Percentiles rank a stretch among this genome's conserved stretches.
Evolutionary conservation across 1,140 invertebrate species (phyloP).

Genomic region (Drosophila ercepeae): DNA sequence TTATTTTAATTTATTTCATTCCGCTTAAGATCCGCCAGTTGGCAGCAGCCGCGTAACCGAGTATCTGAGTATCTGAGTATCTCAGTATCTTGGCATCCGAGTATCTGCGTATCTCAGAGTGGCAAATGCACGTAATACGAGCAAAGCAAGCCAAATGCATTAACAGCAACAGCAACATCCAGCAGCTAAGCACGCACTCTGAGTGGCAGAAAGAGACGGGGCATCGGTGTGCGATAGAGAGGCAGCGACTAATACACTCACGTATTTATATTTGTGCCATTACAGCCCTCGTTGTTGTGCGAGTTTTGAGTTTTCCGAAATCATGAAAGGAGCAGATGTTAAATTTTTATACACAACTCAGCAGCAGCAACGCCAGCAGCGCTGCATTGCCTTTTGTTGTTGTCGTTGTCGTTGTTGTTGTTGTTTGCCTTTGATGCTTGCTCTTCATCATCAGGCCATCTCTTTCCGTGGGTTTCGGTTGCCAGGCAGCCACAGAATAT

Average conservation of each 20-base stretch:
- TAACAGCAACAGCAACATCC: slow-evolving; percentile 72
- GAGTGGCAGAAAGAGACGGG: slow-evolving; percentile 17
- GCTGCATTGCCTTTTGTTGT: slow-evolving; percentile 57
- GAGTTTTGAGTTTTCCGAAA: slow-evolving; percentile 83
- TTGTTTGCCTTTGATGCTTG: slow-evolving; percentile 42
- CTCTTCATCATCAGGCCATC: slow-evolving; percentile 21
- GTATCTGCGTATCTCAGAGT: slow-evolving; percentile 33
- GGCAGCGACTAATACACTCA: slow-evolving; percentile 30
- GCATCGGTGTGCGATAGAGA: slow-evolving; percentile 1
- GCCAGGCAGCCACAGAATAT: slow-evolving; percentile 41
- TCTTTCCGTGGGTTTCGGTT: slow-evolving; percentile 30
- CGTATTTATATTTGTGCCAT: slow-evolving; percentile 70
- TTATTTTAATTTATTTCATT: slow-evolving; percentile 49
- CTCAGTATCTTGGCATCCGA: slow-evolving; percentile 9
- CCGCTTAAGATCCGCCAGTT: slow-evolving; percentile 41
- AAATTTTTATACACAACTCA: slow-evolving; percentile 79
- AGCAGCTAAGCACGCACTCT: slow-evolving; percentile 29
- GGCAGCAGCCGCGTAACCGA: slow-evolving; percentile 20
- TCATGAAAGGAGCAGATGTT: slow-evolving; percentile 83
- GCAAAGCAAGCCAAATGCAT: slow-evolving; percentile 78
- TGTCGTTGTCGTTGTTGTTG: slow-evolving; percentile 42
- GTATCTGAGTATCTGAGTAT: slow-evolving; percentile 8
- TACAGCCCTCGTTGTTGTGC: slow-evolving; percentile 69
- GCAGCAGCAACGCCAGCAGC: slow-evolving; percentile 22
- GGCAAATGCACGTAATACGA: slow-evolving; percentile 79